Evolutionary conservation across 2,113 vertebrate genomes (phyloP).

Genomic region (Eudorcas thomsonii): DNA sequence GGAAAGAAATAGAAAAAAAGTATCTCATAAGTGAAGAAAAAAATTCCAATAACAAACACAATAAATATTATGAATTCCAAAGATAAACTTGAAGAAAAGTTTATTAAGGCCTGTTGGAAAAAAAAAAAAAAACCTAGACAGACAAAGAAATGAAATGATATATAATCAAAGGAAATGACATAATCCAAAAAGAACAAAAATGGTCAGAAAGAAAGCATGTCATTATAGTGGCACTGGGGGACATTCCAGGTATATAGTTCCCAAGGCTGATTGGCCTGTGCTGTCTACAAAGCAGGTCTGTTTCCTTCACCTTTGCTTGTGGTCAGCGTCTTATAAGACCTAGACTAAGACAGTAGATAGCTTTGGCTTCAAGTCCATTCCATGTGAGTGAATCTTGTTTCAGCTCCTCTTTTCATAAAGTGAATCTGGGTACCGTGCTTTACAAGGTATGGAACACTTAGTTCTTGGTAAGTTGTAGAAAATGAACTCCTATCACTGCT

Average conservation of each 20-base stretch:
- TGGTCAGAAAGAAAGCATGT: not conserved
- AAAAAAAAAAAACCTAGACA: not conserved
- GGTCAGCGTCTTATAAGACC: not conserved
- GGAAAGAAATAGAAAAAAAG: not conserved
- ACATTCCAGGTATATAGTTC: not conserved
- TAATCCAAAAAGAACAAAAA: not conserved
- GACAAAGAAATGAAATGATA: not conserved
- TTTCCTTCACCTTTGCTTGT: not conserved
- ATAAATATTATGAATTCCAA: not conserved
- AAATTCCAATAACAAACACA: not conserved
- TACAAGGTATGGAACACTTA: not conserved
- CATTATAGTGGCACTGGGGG: not conserved
- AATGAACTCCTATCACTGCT: not conserved
- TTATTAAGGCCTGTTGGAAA: not conserved
- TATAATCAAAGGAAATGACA: not conserved
- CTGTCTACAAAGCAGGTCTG: not conserved
- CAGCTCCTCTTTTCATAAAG: not conserved
- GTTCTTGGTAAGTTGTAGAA: not conserved
- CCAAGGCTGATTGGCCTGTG: not conserved
- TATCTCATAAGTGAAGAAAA: not conserved
- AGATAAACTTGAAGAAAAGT: not conserved
- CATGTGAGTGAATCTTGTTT: not conserved
- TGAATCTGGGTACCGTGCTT: not conserved
- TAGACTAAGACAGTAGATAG: not conserved
- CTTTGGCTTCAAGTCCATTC: not conserved